Base-by-base conservation (phyloP, 2,888 invertebrate species). In the Philhelius pedissequus region DNA sequence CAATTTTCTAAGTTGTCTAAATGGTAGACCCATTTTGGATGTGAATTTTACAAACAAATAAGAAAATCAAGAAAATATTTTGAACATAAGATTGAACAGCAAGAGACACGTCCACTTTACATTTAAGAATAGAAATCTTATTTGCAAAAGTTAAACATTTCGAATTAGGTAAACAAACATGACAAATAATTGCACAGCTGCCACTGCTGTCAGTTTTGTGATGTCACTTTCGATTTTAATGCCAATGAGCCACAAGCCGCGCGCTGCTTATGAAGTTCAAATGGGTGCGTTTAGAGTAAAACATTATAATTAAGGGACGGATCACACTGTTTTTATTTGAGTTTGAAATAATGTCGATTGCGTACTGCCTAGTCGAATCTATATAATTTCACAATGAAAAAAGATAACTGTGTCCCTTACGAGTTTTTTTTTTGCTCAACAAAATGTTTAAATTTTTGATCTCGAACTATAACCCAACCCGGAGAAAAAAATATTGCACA, bases 1-100 rank as follows among this genome's bases (percentile, higher is more conserved):
- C 9, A 91, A 87, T 81, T 91, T 91, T 82, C 89, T 89, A 18
- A 91, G 87, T 87, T 90, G 89, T 48, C 91, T 89, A 84, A 91
- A 91, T 45, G 88, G 89, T 66, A 90, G 88, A 58, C 91, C 91
- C 90, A 90, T 90, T 78, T 86, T 87, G 58, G 71, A 30, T 45
- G 15, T 13, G 6, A 20, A 20, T 22, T 48, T 6, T 7, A n/a
- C 1, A n/a, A 3, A 22, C 9, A n/a, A 45, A 20, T n/a, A 5
- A 13, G 5, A 4, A 32, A 48, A 20, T 22, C 7, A 32, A 35
- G 2, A 22, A 4, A 22, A n/a, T 45, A 30, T 45, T 25, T 3
- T 8, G 3, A 43, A 18, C 30, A 62, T 30, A 25, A 11, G 43
- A 25, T 7, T 5, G 27, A 13, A 18, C 18, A 62, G 13, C 7